Percentiles rank a stretch among this genome's conserved stretches.
Evolutionary conservation across 1,140 invertebrate species (phyloP).

Genomic region (Drosophila lacteicornis): DNA sequence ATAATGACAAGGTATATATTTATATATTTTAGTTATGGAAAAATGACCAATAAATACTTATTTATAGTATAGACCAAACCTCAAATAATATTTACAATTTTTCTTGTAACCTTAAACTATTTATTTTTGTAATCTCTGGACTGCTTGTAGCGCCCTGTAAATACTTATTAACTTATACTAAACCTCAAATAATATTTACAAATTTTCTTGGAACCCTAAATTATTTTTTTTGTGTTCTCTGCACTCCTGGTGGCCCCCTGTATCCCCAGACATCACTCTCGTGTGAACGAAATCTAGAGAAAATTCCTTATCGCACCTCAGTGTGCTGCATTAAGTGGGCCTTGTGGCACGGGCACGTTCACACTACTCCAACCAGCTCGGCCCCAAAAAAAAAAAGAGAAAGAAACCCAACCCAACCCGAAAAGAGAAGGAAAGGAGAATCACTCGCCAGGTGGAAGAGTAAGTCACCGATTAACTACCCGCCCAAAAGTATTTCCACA

Average conservation of each 20-base stretch:
- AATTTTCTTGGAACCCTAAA: neutral
- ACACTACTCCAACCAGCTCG: constrained; percentile 28
- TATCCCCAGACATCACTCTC: constrained; percentile 52
- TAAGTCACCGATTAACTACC: constrained; percentile 78
- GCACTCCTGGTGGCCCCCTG: constrained; percentile 36
- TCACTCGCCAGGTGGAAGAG: constrained; percentile 5
- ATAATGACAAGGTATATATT: no score
- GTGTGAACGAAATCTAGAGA: constrained; percentile 62
- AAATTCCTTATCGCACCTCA: constrained; percentile 82
- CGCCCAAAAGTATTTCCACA: constrained; percentile 76
- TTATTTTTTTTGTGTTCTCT: no score
- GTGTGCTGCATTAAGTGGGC: constrained; percentile 78
- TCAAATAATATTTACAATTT: no score
- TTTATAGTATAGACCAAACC: no score
- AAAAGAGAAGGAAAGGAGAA: neutral
- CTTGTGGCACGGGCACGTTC: constrained; percentile 75
- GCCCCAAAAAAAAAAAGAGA: neutral
- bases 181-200: no score
- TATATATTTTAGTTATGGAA: neutral
- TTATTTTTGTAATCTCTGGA: no score
- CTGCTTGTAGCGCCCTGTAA: no score
- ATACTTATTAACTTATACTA: no score
- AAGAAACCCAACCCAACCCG: no score
- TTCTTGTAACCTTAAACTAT: no score
- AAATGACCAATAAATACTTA: no score